Base-by-base conservation (phyloP, 2,888 invertebrate genomes). In the Eurytoma californica region DNA sequence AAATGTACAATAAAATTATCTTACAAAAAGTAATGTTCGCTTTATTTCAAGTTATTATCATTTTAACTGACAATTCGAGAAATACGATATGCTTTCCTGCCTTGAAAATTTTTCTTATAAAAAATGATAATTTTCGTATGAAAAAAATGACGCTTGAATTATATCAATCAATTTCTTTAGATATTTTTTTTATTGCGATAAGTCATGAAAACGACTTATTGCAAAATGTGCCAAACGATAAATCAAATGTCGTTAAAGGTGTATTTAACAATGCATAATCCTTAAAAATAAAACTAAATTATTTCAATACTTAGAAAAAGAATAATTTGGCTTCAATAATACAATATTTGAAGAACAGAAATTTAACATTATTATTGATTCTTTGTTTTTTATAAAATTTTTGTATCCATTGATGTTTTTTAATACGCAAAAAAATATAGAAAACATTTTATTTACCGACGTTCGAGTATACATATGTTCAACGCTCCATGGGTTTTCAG, bases 11-110 rank as follows among this genome's bases (percentile, higher is more conserved):
- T 73, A 79, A 76, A 75, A 28, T 55, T 24, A 72, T 77, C 73
- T 70, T 79, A 79, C 79, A 79, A 79, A 79, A 81, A 81, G 79
- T 81, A 77, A 81, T 72, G 53, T 49, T 70, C 55, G 51, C 76
- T 28, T 66, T 63, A 63, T 57, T 39, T 55, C n/a, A 72, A 78
- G 74, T 79, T 12, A 79, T 72, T 57, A 63, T 73, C 66, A 39
- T 68, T 57, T 53, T 60, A 68, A 67, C 60, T 49, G 70, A 65
- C 69, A 80, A 20, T 75, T 77, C 72, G 53, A 65, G 78, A 79
- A 72, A 81, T 79, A 76, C 77, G 80, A 81, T 81, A 81, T 81
- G 80, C 78, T 78, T 80, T 69, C 49, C 69, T 70, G 67, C 53
- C 77, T 74, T 63, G 72, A 53, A 16, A 77, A 24, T 72, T 58